Percentiles rank a stretch among this genome's conserved stretches.
Evolutionary conservation across 2,888 invertebrate genomes (phyloP).

Genomic region (Dichetophora obliterata): DNA sequence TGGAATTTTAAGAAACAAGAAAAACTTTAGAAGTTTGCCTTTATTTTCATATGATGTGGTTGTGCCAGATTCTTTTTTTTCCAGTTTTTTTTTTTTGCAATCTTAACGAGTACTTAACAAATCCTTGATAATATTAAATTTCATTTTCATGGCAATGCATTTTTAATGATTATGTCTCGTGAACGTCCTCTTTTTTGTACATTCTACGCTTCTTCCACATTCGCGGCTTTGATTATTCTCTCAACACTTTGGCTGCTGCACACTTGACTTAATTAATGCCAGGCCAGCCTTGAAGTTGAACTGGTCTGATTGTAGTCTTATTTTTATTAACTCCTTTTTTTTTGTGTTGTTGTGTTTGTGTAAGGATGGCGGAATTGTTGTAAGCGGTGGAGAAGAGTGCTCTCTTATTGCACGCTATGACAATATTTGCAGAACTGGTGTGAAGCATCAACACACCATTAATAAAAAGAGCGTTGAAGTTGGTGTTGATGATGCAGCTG

Average conservation of each 20-base stretch:
- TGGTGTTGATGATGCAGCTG: neutral
- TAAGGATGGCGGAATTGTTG: neutral
- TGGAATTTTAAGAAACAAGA: no score
- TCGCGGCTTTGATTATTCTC: constrained; percentile 25
- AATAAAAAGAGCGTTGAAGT: constrained; percentile 35
- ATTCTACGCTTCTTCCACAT: neutral
- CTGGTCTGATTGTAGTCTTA: neutral
- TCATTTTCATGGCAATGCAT: constrained; percentile 39
- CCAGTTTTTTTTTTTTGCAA: neutral
- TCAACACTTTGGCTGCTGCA: constrained; percentile 31
- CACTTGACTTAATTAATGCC: constrained; percentile 42
- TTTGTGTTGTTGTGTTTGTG: neutral
- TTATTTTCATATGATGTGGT: no score
- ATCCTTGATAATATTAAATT: constrained; percentile 30
- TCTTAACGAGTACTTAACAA: neutral
- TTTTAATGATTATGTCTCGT: constrained; percentile 39
- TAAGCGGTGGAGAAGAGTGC: neutral
- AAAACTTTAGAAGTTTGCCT: no score
- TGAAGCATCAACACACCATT: constrained; percentile 45
- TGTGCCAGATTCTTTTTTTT: neutral
- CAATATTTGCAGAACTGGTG: constrained; percentile 33
- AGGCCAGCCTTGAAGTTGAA: constrained; percentile 34
- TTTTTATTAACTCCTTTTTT: no score
- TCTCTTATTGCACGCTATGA: neutral
- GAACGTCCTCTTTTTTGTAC: constrained; percentile 22